These are phyloP conservation scores for Cheilosia vernalis DNA, from an alignment of 2,888 invertebrate genomes.

Conservation along the genomic window DNA sequence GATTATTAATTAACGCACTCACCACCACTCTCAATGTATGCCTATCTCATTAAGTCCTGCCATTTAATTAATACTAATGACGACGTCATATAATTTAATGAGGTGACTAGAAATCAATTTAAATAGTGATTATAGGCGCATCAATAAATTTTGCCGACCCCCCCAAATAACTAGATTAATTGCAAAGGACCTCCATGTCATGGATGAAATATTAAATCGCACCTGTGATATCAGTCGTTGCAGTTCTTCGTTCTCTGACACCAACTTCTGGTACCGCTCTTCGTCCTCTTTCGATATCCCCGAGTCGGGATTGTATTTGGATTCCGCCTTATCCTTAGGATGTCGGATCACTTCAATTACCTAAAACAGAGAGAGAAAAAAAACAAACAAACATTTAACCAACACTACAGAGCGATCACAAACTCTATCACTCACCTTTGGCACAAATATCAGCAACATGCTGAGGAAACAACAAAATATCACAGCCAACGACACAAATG, in stretches of 20 bases:
- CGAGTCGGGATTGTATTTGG: conserved; percentile 92
- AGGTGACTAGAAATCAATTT: conserved; percentile 41
- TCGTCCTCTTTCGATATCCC: conserved; percentile 95
- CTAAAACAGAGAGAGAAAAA: conserved; percentile 81
- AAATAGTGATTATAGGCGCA: background rate
- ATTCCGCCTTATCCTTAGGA: conserved; percentile 94
- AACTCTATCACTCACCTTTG: conserved; percentile 88
- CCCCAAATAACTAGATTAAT: conserved; percentile 6
- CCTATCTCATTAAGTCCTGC: background rate
- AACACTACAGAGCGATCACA: background rate
- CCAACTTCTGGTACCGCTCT: conserved; percentile 95
- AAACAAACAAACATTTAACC: conserved; percentile 36
- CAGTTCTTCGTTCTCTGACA: conserved; percentile 97
- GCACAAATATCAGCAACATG: conserved; percentile 99
- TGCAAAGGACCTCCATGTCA: background rate
- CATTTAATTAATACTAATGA: conserved; percentile 32
- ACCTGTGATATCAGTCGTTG: conserved; percentile 97
- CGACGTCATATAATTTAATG: conserved; percentile 1
- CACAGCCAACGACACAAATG: conserved; percentile 97
- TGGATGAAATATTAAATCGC: conserved; percentile 76
- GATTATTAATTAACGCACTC: conserved; percentile 20
- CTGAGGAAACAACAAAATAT: conserved; percentile 99
- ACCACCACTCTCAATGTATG: background rate
- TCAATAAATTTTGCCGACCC: background rate
- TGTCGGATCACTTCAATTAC: conserved; percentile 95